These are phyloP conservation scores for Petromus typicus DNA, from an alignment of 2,113 vertebrate species.

Conservation along the genomic window DNA sequence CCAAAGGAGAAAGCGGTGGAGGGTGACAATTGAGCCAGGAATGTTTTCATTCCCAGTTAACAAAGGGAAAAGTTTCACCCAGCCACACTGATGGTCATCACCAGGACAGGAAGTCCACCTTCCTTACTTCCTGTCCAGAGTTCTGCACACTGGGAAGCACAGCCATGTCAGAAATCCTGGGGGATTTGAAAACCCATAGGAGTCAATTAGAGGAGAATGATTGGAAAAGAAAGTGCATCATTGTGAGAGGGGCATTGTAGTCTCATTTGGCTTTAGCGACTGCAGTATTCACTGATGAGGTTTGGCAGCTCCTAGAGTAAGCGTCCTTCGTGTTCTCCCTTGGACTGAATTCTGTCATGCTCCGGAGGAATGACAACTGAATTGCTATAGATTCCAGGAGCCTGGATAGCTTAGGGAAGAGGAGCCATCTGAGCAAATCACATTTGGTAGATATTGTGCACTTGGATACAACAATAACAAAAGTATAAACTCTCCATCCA, in stretches of 20 bases:
- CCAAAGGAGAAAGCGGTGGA: not conserved
- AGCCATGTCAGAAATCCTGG: not conserved
- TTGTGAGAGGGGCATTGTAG: accelerated
- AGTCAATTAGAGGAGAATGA: not conserved
- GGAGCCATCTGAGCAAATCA: not conserved
- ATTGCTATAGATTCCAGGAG: not conserved
- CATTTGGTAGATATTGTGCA: conserved; percentile 37
- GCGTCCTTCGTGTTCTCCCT: not conserved
- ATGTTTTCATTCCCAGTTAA: conserved; percentile 38
- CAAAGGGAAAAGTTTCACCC: not conserved
- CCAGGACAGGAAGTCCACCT: conserved; percentile 17
- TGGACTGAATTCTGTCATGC: not conserved
- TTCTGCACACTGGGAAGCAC: not conserved
- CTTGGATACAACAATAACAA: not conserved
- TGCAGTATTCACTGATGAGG: not conserved
- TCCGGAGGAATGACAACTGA: not conserved
- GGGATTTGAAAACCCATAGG: not conserved
- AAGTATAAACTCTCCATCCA: not conserved
- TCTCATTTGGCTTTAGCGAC: not conserved
- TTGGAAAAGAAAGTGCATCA: not conserved
- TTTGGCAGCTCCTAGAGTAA: not conserved
- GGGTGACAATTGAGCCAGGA: conserved; percentile 54
- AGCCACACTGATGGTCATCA: not conserved
- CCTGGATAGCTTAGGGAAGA: not conserved
- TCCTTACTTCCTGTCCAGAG: conserved; percentile 6